These are phyloP conservation scores for Ctenoplectra terminalis DNA, from an alignment of 1,140 invertebrate species.

Conservation along the genomic window DNA sequence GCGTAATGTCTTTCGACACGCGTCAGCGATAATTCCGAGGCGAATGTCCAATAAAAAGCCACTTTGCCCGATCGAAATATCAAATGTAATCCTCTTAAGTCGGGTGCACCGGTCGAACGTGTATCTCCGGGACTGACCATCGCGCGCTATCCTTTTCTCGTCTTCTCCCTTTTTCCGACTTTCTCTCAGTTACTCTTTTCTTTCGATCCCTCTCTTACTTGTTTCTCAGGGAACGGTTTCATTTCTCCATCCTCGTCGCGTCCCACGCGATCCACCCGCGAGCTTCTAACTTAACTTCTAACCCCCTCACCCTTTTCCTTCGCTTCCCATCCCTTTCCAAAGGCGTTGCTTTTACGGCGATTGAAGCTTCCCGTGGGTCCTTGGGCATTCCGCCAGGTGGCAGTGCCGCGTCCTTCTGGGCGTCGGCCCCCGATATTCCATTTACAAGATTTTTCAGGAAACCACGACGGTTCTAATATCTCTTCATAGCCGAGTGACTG, in stretches of 20 bases:
- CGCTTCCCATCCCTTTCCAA: slow-evolving; percentile 23
- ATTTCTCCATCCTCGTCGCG: slow-evolving; percentile 18
- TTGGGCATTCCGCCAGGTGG: slow-evolving; percentile 80
- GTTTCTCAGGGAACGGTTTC: not conserved
- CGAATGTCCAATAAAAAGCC: slow-evolving; percentile 79
- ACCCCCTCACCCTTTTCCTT: slow-evolving; percentile 54
- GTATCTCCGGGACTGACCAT: slow-evolving; percentile 77
- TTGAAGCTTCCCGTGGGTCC: slow-evolving; percentile 77
- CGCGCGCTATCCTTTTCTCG: slow-evolving; percentile 51
- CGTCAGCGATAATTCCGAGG: slow-evolving; percentile 74
- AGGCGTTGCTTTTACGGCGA: slow-evolving; percentile 80
- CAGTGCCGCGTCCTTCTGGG: slow-evolving; percentile 72
- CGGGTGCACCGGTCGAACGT: slow-evolving; percentile 70
- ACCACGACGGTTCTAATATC: not conserved
- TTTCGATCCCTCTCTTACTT: not conserved
- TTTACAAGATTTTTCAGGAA: slow-evolving; percentile 59
- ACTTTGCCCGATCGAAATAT: slow-evolving; percentile 81
- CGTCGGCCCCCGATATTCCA: slow-evolving; percentile 60
- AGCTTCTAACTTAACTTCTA: slow-evolving; percentile 69
- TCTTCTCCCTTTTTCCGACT: slow-evolving; percentile 4
- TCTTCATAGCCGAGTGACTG: not conserved
- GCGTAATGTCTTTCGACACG: slow-evolving; percentile 71
- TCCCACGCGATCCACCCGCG: slow-evolving; percentile 44
- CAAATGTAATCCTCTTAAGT: slow-evolving; percentile 83
- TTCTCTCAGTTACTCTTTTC: not conserved